Conservation (phyloP, 2,113 vertebrate species). For the Baryphthengus martii region DNA sequence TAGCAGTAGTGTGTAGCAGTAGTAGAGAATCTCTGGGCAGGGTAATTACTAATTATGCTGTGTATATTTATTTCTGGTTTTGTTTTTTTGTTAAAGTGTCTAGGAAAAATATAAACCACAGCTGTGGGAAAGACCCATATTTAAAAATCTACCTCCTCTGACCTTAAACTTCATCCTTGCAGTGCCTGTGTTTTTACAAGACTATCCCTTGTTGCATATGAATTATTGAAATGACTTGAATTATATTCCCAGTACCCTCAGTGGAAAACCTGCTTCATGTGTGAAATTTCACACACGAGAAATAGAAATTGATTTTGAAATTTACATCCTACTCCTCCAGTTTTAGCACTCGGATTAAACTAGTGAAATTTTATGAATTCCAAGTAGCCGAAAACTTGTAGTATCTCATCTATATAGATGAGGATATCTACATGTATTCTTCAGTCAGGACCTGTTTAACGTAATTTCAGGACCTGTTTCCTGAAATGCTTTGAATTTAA, state of each 20-base stretch:
- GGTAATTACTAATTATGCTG: not conserved
- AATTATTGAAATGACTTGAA: not conserved
- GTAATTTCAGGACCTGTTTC: not conserved
- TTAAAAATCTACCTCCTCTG: not conserved
- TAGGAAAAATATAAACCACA: not conserved
- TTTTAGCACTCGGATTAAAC: not conserved
- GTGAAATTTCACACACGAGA: not conserved
- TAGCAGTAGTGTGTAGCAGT: not conserved
- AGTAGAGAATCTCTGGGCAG: not conserved
- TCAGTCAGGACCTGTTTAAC: not conserved
- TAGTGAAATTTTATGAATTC: not conserved
- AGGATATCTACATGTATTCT: not conserved
- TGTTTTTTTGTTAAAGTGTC: not conserved
- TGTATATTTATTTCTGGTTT: not conserved
- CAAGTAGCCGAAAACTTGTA: not conserved
- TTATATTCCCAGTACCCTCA: not conserved
- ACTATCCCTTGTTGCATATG: not conserved
- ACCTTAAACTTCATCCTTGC: not conserved
- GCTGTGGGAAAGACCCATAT: not conserved
- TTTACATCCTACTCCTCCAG: not conserved
- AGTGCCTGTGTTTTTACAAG: not conserved
- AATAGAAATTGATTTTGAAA: not conserved
- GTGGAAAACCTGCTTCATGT: not conserved
- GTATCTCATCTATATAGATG: not conserved
- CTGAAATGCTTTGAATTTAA: not conserved